Conservation (phyloP, 2,113 vertebrate species). For the Miniopterus natalensis region DNA sequence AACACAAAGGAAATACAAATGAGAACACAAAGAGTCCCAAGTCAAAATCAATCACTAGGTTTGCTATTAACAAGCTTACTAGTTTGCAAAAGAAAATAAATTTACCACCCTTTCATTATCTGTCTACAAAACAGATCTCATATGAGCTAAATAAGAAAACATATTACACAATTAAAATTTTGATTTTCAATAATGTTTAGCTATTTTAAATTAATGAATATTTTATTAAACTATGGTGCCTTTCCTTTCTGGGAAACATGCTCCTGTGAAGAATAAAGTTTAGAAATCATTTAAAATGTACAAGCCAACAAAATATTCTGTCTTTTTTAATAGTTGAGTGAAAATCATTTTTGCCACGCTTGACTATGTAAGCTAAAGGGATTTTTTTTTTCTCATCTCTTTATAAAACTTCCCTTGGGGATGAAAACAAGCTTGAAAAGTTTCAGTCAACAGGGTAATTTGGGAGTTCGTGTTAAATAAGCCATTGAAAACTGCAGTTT, state of each 20-base stretch:
- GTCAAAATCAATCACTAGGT: background rate
- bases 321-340: constrained; percentile 40
- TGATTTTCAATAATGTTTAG: background rate
- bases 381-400: constrained; percentile 67
- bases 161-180: background rate
- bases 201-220: background rate
- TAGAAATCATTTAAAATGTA: constrained; percentile 35
- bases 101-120: background rate
- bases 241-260: background rate
- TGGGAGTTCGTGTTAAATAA: constrained; percentile 79
- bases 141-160: background rate
- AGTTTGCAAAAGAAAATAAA: background rate
- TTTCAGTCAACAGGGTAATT: constrained; percentile 79
- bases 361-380: constrained; percentile 63
- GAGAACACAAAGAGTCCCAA: background rate
- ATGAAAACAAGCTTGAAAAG: constrained; percentile 74
- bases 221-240: background rate
- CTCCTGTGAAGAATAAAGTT: background rate
- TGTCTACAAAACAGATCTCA: background rate
- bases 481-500: constrained; percentile 76
- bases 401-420: constrained; percentile 67
- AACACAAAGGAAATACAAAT: background rate
- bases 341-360: constrained; percentile 66
- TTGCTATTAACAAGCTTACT: background rate
- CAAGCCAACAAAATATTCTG: constrained; percentile 29